phyloP scores from a whole-genome alignment of 2,113 vertebrate genomes.

The Rhipidura dahli region DNA sequence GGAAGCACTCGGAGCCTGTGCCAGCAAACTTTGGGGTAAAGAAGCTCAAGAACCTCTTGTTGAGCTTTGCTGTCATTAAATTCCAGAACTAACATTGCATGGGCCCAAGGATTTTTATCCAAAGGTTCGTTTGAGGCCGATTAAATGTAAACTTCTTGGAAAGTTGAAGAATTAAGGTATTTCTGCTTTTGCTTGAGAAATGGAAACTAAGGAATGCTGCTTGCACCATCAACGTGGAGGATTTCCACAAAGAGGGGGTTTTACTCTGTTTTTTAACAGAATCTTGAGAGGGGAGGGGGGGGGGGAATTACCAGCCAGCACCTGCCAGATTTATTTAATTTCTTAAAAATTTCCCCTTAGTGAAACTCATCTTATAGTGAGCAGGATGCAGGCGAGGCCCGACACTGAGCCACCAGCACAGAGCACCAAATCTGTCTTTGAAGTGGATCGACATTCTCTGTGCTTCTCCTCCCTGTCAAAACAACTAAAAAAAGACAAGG shows the following conservation, averaged over 20 bases:
- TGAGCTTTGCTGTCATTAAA: background rate
- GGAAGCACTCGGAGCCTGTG: accelerated
- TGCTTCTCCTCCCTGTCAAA: conserved; percentile 28
- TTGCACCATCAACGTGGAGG: background rate
- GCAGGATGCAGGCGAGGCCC: background rate
- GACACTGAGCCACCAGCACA: background rate
- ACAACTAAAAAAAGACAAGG: background rate
- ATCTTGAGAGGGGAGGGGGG: accelerated
- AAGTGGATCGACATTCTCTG: background rate
- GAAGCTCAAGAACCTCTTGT: background rate
- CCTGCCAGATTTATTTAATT: background rate
- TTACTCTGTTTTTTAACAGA: background rate
- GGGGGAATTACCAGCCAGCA: background rate
- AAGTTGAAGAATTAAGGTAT: background rate
- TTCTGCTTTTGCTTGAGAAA: background rate
- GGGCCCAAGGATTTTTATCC: background rate
- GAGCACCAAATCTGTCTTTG: background rate
- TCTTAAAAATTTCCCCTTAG: background rate
- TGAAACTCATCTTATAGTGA: background rate
- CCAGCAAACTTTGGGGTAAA: background rate
- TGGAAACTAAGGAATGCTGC: background rate
- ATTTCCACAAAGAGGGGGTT: background rate
- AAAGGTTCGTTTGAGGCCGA: background rate
- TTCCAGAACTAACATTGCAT: background rate
- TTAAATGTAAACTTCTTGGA: background rate